Evolutionary conservation across 2,797 vertebrate genomes (phyloP).

Genomic region (Syngnathus acus): DNA sequence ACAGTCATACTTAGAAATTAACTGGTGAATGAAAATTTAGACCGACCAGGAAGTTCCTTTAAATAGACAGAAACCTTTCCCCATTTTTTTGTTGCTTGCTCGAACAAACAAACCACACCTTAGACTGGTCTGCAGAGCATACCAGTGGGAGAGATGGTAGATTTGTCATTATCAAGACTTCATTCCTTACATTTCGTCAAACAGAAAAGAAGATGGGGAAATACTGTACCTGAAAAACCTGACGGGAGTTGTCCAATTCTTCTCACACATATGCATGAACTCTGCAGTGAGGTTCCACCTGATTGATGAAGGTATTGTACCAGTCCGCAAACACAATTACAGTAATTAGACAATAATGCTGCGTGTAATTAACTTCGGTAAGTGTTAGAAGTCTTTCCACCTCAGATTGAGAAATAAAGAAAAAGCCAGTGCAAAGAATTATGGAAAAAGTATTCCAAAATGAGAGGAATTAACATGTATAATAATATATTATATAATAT

Average conservation of each 20-base stretch:
- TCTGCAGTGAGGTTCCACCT: not conserved
- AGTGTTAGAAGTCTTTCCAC: not conserved
- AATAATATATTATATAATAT: too few relatives aligned
- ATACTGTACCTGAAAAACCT: not conserved
- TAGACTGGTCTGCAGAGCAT: not conserved
- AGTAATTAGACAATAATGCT: not conserved
- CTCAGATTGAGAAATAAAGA: not conserved
- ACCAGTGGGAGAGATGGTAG: not conserved
- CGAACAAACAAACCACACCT: not conserved
- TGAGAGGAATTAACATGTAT: too few relatives aligned
- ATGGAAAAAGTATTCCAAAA: not conserved
- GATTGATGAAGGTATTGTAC: not conserved
- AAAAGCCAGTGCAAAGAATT: not conserved
- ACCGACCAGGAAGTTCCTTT: too few relatives aligned
- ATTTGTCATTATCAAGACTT: not conserved
- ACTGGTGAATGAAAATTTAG: too few relatives aligned
- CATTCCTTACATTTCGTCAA: slow-evolving; percentile 25
- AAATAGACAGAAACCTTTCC: too few relatives aligned
- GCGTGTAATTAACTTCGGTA: not conserved
- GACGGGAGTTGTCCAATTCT: not conserved
- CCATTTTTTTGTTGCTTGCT: not conserved
- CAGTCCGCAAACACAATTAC: not conserved
- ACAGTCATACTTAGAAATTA: too few relatives aligned
- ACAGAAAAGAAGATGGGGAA: not conserved
- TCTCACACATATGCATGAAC: not conserved